Percentiles rank a stretch among this genome's conserved stretches.
These are phyloP conservation scores for Drosophila yooni DNA, from an alignment of 2,888 invertebrate species.

Conservation along the genomic window DNA sequence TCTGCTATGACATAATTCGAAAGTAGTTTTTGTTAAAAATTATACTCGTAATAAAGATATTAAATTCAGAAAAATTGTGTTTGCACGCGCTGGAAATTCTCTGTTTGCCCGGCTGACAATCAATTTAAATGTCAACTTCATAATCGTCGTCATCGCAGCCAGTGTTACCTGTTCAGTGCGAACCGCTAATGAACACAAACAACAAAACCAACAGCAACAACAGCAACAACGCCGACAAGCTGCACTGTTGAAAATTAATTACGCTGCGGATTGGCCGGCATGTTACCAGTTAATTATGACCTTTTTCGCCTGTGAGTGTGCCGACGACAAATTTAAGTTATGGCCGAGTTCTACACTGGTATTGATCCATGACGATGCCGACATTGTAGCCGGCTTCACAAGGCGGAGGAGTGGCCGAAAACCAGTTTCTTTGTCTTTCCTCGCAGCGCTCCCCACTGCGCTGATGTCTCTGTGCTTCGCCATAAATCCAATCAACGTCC, in stretches of 20 bases:
- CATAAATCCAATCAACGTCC: constrained; percentile 76
- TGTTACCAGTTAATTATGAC: constrained; percentile 70
- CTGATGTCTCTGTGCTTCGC: constrained; percentile 27
- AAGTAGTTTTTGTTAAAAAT: neutral
- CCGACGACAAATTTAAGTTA: constrained; percentile 52
- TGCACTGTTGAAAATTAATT: constrained; percentile 73
- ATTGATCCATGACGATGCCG: constrained; percentile 40
- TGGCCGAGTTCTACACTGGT: constrained; percentile 51
- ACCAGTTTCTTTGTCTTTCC: constrained; percentile 49
- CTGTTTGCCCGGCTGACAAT: constrained; percentile 13
- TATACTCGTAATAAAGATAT: constrained; percentile 2
- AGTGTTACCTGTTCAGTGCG: constrained; percentile 52
- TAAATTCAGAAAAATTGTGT: neutral
- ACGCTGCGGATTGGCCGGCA: constrained; percentile 59
- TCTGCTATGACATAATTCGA: neutral
- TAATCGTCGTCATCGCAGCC: constrained; percentile 14
- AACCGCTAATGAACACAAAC: constrained; percentile 69
- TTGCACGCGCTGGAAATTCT: neutral
- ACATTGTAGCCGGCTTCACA: constrained; percentile 10
- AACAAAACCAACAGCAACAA: constrained; percentile 45
- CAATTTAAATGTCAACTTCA: constrained; percentile 47
- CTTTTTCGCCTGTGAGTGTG: constrained; percentile 48
- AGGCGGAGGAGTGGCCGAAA: constrained; percentile 57
- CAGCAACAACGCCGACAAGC: constrained; percentile 53
- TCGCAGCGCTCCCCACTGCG: constrained; percentile 25